Base-by-base conservation (phyloP, 2,888 invertebrate genomes). In the Mythimna pallens region DNA sequence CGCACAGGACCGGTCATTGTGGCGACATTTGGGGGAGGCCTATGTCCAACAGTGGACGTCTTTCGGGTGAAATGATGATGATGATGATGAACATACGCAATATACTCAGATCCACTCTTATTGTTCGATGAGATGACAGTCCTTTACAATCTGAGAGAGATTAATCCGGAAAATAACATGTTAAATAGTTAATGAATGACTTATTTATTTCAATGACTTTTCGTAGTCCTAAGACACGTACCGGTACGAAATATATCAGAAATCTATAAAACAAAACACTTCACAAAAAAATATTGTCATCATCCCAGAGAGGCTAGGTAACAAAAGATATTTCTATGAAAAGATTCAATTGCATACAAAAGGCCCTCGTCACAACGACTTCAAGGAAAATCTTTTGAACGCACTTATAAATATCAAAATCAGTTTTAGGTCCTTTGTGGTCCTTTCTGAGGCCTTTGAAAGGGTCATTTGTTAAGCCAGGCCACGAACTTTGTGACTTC, bases 381-480 rank as follows among this genome's bases (percentile, higher is more conserved):
- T 52, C 6, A 3, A 12, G 8, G 20, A 47, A 70, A 54, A 70
- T 61, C 36, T 43, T 59, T 57, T 30, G 36, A 71, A 59, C 40
- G 5, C 50, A 71, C 17, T 30, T 54, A 30, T 43, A n/a, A 22
- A 59, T 59, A 59, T 54, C 70, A 69, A 76, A 76, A 52, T 47
- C 7, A 22, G 22, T 30, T 77, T 70, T 17, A 20, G 12, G 14
- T 30, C 36, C 22, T 40, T 20, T 36, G 12, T 47, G 22, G 20
- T 36, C 47, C 30, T 47, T 17, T 36, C 17, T 40, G 22, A 54
- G 36, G 9, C 43, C 43, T 22, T n/a, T 22, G 9, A 77, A 77
- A 70, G 59, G 59, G 70, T 61, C 14, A 70, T 77, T 74, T 69
- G 61, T 77, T 75, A 47, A 9, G 20, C 30, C 77, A 47, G 69